Percentiles rank a stretch among this genome's conserved stretches.
These are phyloP conservation scores for Plutomurus gul DNA, from an alignment of 1,140 invertebrate species.

Conservation along the genomic window DNA sequence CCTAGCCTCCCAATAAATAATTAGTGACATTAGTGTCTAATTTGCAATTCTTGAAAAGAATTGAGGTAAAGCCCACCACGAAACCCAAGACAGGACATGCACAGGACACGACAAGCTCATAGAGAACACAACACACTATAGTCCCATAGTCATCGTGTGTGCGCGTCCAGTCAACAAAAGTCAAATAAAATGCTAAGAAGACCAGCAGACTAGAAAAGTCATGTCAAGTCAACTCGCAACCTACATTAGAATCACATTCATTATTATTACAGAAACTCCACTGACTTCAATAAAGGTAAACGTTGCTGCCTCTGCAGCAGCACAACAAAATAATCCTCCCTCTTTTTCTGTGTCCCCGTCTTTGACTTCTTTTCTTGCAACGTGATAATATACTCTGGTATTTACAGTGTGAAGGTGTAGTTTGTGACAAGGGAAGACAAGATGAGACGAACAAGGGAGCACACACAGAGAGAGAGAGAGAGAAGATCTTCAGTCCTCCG, in stretches of 20 bases:
- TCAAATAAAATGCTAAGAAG: neutral
- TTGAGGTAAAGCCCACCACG: slow-evolving; percentile 21
- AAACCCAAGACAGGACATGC: neutral
- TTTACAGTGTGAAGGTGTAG: too few species aligned
- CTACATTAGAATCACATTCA: slow-evolving; percentile 10
- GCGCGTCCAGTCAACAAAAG: neutral
- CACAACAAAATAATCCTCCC: too few species aligned
- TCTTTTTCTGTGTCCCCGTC: too few species aligned
- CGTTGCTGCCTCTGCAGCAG: too few species aligned
- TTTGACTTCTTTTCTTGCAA: too few species aligned
- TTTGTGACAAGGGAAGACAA: too few species aligned
- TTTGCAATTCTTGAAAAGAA: slow-evolving; percentile 20
- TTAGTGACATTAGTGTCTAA: slow-evolving; percentile 31
- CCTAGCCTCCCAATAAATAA: slow-evolving; percentile 31
- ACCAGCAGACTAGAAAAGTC: slow-evolving; percentile 5
- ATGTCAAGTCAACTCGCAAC: neutral
- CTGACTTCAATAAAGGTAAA: neutral
- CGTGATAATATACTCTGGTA: too few species aligned
- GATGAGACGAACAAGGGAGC: too few species aligned
- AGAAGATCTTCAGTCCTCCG: neutral
- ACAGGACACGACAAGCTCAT: too few species aligned
- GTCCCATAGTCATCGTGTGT: too few species aligned
- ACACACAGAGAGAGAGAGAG: too few species aligned
- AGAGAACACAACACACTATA: neutral
- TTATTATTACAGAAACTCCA: neutral